These are phyloP conservation scores for Microplitis deprimator DNA, from an alignment of 2,888 invertebrate species.

Conservation along the genomic window DNA sequence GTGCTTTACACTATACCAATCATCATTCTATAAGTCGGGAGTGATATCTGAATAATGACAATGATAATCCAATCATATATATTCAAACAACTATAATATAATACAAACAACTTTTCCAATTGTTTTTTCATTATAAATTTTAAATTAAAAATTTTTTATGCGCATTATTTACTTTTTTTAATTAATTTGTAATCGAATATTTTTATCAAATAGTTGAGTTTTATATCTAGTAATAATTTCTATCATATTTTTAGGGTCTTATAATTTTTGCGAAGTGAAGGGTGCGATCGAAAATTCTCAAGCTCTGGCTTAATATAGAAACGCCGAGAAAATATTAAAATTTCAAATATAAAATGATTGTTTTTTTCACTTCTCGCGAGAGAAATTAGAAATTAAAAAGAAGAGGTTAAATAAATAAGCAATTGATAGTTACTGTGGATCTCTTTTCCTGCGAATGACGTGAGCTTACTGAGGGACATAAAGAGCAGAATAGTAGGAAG, in stretches of 20 bases:
- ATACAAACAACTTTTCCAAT: background rate
- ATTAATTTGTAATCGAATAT: background rate
- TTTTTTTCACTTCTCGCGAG: no score
- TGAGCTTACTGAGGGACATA: slow-evolving; percentile 38
- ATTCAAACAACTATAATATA: background rate
- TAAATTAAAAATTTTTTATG: background rate
- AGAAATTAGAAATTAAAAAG: no score
- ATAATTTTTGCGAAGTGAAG: background rate
- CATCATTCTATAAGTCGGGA: slow-evolving; percentile 13
- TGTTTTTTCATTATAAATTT: slow-evolving; percentile 8
- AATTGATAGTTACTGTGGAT: background rate
- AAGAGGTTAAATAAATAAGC: no score
- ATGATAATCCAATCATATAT: slow-evolving; percentile 32
- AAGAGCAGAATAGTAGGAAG: slow-evolving; percentile 18
- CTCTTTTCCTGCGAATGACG: slow-evolving; percentile 40
- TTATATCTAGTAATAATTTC: no score
- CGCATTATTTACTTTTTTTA: background rate
- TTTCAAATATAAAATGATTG: no score
- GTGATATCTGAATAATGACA: slow-evolving; percentile 5
- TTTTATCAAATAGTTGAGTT: background rate
- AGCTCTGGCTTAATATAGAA: no score
- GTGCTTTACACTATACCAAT: slow-evolving; percentile 34
- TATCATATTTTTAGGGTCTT: no score
- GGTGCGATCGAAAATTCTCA: no score
- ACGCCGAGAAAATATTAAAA: no score